A percentile compares a stretch with the other conserved stretches of the same genome.
Evolutionary conservation across 2,113 vertebrate species (phyloP).

Genomic region (Machaerirhynchus nigripectus): DNA sequence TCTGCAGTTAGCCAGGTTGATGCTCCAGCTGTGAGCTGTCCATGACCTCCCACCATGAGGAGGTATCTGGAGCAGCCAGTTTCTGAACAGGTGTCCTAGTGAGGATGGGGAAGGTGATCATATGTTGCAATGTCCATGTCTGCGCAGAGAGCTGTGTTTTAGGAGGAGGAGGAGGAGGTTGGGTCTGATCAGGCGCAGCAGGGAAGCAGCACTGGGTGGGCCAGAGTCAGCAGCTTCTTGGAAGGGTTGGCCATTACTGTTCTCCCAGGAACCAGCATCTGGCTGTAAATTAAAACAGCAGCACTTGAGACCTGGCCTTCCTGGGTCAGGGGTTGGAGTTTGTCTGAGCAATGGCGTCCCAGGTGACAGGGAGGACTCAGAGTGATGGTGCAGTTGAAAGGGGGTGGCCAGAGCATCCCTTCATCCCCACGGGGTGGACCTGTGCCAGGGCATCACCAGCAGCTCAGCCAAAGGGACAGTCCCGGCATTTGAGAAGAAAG

Average conservation of each 20-base stretch:
- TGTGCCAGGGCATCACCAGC: not conserved
- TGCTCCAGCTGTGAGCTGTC: not conserved
- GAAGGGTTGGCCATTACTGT: not conserved
- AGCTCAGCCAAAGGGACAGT: not conserved
- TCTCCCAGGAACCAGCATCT: not conserved
- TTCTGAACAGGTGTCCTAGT: not conserved
- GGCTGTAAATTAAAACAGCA: not conserved
- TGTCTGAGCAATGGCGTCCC: not conserved
- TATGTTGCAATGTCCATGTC: not conserved
- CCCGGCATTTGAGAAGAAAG: accelerated
- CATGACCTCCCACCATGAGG: not conserved
- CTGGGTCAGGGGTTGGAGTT: not conserved
- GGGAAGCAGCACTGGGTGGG: not conserved
- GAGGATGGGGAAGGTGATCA: not conserved
- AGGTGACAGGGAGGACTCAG: not conserved
- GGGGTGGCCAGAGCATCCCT: not conserved
- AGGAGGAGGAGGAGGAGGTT: not conserved
- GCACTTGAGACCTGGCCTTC: not conserved
- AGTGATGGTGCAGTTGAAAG: not conserved
- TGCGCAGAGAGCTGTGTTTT: not conserved
- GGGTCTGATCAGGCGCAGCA: accelerated
- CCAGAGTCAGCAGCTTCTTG: not conserved
- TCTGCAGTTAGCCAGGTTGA: accelerated
- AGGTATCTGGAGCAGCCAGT: not conserved
- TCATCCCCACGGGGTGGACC: accelerated